Percentiles rank a stretch among this genome's conserved stretches.
Conservation (phyloP, 2,888 invertebrate genomes). For the Megastigmus dorsalis region DNA sequence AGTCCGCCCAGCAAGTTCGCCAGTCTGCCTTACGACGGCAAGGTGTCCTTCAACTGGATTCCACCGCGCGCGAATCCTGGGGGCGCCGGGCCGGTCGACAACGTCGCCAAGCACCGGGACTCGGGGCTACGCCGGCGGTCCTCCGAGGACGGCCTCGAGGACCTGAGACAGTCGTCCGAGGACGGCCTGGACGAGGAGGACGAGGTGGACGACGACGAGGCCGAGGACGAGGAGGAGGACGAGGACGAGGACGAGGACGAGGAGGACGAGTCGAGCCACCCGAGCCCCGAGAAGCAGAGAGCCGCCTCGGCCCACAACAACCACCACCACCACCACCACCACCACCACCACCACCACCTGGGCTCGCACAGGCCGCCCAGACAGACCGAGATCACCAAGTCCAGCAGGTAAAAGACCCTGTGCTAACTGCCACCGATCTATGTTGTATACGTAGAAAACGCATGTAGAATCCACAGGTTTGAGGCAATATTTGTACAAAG, state of each 20-base stretch:
- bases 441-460: too few relatives aligned
- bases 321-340: conserved; percentile 44
- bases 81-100: conserved; percentile 33
- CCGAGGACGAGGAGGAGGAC: conserved; percentile 36
- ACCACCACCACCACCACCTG: conserved; percentile 60
- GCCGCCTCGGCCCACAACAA: conserved; percentile 57
- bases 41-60: conserved; percentile 76
- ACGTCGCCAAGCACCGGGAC: conserved; percentile 39
- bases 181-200: conserved; percentile 65
- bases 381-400: conserved; percentile 68
- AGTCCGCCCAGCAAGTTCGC: conserved; percentile 81
- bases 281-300: conserved; percentile 60
- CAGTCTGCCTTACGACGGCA: conserved; percentile 80
- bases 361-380: conserved; percentile 63
- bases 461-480: too few relatives aligned
- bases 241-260: conserved; percentile 50
- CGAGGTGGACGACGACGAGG: conserved; percentile 57
- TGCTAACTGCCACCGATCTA: too few relatives aligned
- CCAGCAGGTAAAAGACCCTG: conserved; percentile 61
- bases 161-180: conserved; percentile 78
- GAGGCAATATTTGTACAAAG: too few relatives aligned
- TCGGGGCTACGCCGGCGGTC: conserved; percentile 49
- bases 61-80: conserved; percentile 80
- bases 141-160: conserved; percentile 85
- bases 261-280: conserved; percentile 47